Base-by-base conservation (phyloP, 2,888 invertebrate species). In the Atethmia centrago region DNA sequence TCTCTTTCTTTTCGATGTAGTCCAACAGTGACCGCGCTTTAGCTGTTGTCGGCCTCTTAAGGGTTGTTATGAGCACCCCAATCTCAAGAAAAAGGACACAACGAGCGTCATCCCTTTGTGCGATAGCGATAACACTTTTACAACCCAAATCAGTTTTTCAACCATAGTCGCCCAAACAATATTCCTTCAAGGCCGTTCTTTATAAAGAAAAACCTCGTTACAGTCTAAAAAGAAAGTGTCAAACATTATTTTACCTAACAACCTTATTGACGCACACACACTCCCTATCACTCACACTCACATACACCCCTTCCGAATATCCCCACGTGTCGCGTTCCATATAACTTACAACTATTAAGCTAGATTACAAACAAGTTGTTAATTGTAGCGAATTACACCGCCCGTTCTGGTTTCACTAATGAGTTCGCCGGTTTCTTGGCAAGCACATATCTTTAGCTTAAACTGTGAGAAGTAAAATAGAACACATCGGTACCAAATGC, bases 351-450 rank as follows among this genome's bases (percentile, higher is more conserved):
- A 77, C 68, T 72, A 81, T 82, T 74, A 83, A 82, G 85, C 74
- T 74, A 69, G 79, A 86, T 86, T 82, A 84, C 79, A 84, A 76
- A 82, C 86, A 84, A 85, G 86, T 84, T 86, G 87, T 86, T 86
- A 87, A 86, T 86, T 85, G 84, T 87, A 75, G 86, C 80, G 80
- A 86, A 87, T 87, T 86, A 87, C 86, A 79, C 78, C 85, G 70
- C 86, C 71, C 82, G 83, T 86, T 84, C 87, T 88, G 88, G 89
- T 88, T 88, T 90, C 89, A 87, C 91, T 93, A 93, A 93, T 93
- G 93, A 93, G 93, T 92, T 93, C 88, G 90, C 90, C 84, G 85
- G 89, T 88, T 90, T 91, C 92, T 93, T 93, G 93, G 91, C 90
- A 90, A 92, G 89, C 92, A 90, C 90, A 92, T 92, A 92, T 92